These are phyloP conservation scores for Patella caerulea DNA, from an alignment of 2,888 invertebrate species.

Conservation along the genomic window DNA sequence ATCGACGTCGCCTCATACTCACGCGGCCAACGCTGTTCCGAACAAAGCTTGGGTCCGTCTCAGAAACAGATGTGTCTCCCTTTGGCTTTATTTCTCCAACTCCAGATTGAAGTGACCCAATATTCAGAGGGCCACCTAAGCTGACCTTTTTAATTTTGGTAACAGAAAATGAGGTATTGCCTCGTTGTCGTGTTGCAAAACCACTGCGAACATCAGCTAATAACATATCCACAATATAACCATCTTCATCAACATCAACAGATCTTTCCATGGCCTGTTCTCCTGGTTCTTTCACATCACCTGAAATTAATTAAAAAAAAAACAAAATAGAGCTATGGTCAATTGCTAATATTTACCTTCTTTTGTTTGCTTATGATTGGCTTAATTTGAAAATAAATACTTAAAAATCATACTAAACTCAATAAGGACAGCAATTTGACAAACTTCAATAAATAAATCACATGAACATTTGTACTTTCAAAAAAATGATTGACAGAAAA, in stretches of 20 bases:
- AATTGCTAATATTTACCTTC: no score
- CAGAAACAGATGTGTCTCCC: slow-evolving; percentile 19
- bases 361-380: no score
- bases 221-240: slow-evolving; percentile 65
- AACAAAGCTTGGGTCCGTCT: slow-evolving; percentile 39
- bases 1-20: slow-evolving; percentile 41
- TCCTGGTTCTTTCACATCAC: slow-evolving; percentile 35
- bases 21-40: slow-evolving; percentile 49
- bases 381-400: no score
- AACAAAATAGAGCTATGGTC: no score
- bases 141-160: slow-evolving; percentile 61
- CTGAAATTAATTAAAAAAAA: slow-evolving; percentile 23
- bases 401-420: no score
- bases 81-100: neutral
- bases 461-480: no score
- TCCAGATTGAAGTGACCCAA: neutral
- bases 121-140: slow-evolving; percentile 34
- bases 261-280: slow-evolving; percentile 40
- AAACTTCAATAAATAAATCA: no score
- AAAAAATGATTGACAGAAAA: no score
- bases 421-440: no score
- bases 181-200: slow-evolving; percentile 56
- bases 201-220: slow-evolving; percentile 67
- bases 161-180: slow-evolving; percentile 60
- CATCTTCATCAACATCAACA: slow-evolving; percentile 43